phyloP scores from a whole-genome alignment of 2,888 invertebrate genomes.

The Apotomis capreana region DNA sequence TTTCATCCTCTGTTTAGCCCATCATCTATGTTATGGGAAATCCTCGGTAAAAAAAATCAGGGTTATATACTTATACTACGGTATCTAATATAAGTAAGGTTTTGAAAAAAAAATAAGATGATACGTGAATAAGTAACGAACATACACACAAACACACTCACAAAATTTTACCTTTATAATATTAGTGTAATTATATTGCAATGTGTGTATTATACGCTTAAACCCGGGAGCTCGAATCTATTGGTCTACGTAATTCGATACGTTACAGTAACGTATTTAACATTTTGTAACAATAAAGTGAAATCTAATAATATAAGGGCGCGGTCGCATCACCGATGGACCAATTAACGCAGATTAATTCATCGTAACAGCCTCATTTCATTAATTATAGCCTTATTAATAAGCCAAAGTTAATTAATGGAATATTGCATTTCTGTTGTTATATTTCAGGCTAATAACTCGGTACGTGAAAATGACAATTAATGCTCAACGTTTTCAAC shows the following conservation, averaged over 20 bases:
- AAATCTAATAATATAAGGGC: conserved; percentile 37
- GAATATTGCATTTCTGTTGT: conserved; percentile 52
- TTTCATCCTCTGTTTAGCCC: too few relatives aligned
- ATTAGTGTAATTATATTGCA: too few relatives aligned
- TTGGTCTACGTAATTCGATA: neutral
- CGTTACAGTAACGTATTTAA: neutral
- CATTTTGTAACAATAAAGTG: conserved; percentile 27
- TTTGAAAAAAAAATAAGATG: too few relatives aligned
- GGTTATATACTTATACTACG: too few relatives aligned
- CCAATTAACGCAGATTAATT: conserved; percentile 73
- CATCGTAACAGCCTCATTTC: conserved; percentile 65
- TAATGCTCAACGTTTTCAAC: neutral
- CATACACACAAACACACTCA: too few relatives aligned
- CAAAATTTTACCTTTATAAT: too few relatives aligned
- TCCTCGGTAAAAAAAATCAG: too few relatives aligned
- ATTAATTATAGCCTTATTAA: conserved; percentile 73
- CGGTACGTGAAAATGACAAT: conserved; percentile 18
- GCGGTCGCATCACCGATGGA: conserved; percentile 46
- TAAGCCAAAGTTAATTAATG: conserved; percentile 75
- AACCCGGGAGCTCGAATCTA: neutral
- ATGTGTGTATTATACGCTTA: neutral
- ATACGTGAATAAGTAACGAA: too few relatives aligned
- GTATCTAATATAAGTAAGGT: too few relatives aligned
- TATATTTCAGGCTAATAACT: conserved; percentile 27
- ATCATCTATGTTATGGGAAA: too few relatives aligned